Conservation (phyloP, 2,113 vertebrate species). For the Eptatretus burgeri region DNA sequence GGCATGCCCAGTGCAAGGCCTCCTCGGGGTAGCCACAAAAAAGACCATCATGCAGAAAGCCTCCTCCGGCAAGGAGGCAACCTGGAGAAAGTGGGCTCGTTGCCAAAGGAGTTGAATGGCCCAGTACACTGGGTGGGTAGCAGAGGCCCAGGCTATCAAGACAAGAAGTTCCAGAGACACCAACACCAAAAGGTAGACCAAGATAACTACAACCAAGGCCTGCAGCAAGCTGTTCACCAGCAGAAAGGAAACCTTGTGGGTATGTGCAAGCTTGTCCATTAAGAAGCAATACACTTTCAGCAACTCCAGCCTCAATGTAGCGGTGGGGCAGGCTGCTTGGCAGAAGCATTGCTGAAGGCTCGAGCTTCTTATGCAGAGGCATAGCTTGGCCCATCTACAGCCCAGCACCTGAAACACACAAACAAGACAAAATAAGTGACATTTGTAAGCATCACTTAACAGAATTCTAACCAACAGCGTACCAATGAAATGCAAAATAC, state of each 20-base stretch:
- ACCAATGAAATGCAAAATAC: too few species aligned
- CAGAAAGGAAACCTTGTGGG: background rate
- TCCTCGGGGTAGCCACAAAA: background rate
- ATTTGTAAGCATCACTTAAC: too few species aligned
- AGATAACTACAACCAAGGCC: background rate
- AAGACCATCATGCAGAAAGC: background rate
- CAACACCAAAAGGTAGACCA: background rate
- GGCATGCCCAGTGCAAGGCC: constrained; percentile 2
- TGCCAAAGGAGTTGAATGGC: too few species aligned
- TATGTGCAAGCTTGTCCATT: background rate
- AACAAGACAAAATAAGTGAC: too few species aligned
- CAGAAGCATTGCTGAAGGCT: background rate
- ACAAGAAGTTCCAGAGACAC: background rate
- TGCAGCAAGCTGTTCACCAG: background rate
- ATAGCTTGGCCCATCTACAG: background rate
- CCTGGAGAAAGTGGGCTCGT: too few species aligned
- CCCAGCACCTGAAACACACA: too few species aligned
- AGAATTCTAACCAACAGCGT: too few species aligned
- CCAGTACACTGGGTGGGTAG: background rate
- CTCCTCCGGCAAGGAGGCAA: constrained; percentile 4
- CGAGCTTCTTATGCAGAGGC: constrained; percentile 6
- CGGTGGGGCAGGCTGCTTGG: constrained; percentile 4
- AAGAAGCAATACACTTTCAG: background rate
- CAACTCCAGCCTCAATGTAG: constrained; percentile 1
- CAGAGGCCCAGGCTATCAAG: constrained; percentile 2